phyloP scores from a whole-genome alignment of 2,888 invertebrate genomes.

The Tyria jacobaeae region DNA sequence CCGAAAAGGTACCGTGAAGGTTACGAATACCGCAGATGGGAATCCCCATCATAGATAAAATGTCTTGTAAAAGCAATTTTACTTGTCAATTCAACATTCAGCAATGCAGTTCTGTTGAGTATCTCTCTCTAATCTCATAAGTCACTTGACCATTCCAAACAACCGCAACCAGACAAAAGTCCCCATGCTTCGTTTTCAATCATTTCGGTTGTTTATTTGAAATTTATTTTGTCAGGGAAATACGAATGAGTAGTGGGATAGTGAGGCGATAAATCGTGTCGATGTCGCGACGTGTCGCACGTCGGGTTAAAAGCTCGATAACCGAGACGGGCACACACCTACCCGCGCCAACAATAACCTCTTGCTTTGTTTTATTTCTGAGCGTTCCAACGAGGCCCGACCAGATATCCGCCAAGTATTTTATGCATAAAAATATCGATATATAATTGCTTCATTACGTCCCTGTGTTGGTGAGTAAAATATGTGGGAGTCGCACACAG shows the following conservation, averaged over 20 bases:
- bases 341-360: slow-evolving; percentile 84
- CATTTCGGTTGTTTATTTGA: slow-evolving; percentile 76
- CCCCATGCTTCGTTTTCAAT: slow-evolving; percentile 64
- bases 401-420: slow-evolving; percentile 84
- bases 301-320: slow-evolving; percentile 86
- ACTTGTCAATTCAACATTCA: slow-evolving; percentile 27
- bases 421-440: slow-evolving; percentile 87
- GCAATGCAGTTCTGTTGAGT: slow-evolving; percentile 32
- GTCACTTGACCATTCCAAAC: slow-evolving; percentile 45
- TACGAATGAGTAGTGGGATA: slow-evolving; percentile 84
- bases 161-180: slow-evolving; percentile 47
- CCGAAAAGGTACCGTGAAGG: slow-evolving; percentile 1
- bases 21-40: slow-evolving; percentile 8
- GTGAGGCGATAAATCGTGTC: slow-evolving; percentile 84
- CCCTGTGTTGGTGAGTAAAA: slow-evolving; percentile 85
- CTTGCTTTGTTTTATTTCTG: slow-evolving; percentile 83
- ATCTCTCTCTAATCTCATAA: too few relatives aligned
- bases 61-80: slow-evolving; percentile 26
- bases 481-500: slow-evolving; percentile 85
- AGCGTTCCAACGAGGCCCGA: slow-evolving; percentile 69
- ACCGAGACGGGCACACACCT: slow-evolving; percentile 83
- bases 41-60: slow-evolving; percentile 17
- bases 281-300: slow-evolving; percentile 84
- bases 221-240: slow-evolving; percentile 81
- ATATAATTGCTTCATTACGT: slow-evolving; percentile 87